Percentiles rank a stretch among this genome's conserved stretches.
Evolutionary conservation across 2,797 vertebrate genomes (phyloP).

Genomic region (Cynopterus sphinx): DNA sequence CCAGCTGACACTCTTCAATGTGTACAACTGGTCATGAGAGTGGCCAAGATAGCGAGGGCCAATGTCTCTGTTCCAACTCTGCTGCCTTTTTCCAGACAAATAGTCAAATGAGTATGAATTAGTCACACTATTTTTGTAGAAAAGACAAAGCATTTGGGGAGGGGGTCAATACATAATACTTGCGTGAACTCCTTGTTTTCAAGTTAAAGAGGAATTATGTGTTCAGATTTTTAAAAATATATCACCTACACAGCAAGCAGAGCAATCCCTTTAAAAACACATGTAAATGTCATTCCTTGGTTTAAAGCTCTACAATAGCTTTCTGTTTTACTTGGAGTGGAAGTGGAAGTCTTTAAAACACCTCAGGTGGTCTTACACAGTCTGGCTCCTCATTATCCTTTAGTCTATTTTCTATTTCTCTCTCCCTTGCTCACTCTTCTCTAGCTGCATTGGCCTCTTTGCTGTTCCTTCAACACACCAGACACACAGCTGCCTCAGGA

Average conservation of each 20-base stretch:
- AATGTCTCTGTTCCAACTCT: not conserved
- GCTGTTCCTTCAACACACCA: not conserved
- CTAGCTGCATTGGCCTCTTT: not conserved
- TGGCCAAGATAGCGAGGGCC: not conserved
- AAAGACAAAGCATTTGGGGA: not conserved
- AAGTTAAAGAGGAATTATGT: not conserved
- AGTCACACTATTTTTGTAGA: not conserved
- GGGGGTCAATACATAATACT: not conserved
- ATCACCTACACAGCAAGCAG: not conserved
- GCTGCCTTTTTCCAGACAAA: not conserved
- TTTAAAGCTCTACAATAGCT: not conserved
- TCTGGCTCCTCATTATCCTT: not conserved
- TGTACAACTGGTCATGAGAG: not conserved
- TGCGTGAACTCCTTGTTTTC: not conserved
- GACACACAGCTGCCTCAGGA: not conserved
- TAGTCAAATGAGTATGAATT: not conserved
- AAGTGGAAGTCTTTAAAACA: not conserved
- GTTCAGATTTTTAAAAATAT: not conserved
- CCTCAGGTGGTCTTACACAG: not conserved
- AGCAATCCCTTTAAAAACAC: not conserved
- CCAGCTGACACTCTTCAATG: not conserved
- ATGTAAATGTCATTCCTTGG: not conserved
- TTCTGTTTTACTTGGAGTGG: not conserved
- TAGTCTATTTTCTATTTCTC: not conserved
- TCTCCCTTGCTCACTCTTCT: not conserved